These are phyloP conservation scores for Callinectes sapidus DNA, from an alignment of 2,888 invertebrate species.

Conservation along the genomic window DNA sequence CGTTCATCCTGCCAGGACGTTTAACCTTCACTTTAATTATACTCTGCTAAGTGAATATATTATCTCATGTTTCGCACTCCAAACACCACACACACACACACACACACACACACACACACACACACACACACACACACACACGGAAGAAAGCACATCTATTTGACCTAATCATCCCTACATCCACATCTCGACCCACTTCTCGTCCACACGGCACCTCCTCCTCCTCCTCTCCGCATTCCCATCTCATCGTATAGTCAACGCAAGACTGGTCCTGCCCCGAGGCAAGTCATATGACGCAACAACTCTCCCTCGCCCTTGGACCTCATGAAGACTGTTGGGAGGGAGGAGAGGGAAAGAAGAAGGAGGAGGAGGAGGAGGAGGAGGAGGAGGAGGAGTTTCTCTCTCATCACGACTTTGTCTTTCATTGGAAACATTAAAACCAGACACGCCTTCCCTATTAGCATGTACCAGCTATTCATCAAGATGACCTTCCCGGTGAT, in stretches of 20 bases:
- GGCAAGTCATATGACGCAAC: slow-evolving; percentile 30
- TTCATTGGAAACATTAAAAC: background rate
- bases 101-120: background rate
- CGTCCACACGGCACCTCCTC: background rate
- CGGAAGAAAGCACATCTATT: background rate
- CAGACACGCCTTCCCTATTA: background rate
- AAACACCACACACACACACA: background rate
- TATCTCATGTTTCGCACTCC: no score
- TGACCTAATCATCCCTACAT: background rate
- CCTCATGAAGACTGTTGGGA: slow-evolving; percentile 6
- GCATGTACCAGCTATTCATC: background rate
- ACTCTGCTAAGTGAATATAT: background rate
- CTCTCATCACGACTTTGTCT: background rate
- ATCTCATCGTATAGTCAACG: slow-evolving; percentile 1
- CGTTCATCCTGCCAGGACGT: background rate
- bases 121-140: background rate
- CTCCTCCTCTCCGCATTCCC: background rate
- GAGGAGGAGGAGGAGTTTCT: background rate
- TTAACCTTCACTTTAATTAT: background rate
- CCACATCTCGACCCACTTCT: slow-evolving; percentile 22
- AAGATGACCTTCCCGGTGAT: background rate
- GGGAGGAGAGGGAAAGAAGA: background rate
- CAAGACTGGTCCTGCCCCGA: background rate
- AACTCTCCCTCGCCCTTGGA: slow-evolving; percentile 22
- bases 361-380: background rate